Evolutionary conservation across 2,113 vertebrate genomes (phyloP).

Genomic region (Hirundichthys speculiger): DNA sequence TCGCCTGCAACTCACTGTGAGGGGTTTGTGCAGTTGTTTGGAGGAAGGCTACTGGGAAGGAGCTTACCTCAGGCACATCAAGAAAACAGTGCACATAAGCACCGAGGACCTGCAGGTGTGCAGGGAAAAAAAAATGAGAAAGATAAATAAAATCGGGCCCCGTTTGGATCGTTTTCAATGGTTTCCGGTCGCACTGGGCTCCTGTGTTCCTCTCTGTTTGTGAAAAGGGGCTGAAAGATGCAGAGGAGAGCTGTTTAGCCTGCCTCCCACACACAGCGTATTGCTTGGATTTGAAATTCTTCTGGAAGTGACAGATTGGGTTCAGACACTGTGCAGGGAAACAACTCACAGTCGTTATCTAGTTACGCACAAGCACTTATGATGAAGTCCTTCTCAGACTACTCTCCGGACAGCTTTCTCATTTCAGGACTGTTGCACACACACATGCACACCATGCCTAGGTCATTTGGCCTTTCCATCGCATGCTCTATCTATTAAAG

Average conservation of each 20-base stretch:
- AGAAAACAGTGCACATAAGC: conserved; percentile 12
- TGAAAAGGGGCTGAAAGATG: conserved; percentile 22
- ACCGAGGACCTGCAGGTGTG: conserved; percentile 22
- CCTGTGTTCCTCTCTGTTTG: conserved; percentile 5
- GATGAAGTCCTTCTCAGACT: conserved; percentile 42
- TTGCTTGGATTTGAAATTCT: conserved; percentile 56
- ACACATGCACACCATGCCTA: background rate
- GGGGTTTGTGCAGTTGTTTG: conserved; percentile 20
- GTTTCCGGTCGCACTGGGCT: background rate
- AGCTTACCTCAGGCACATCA: conserved; percentile 37
- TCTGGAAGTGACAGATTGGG: conserved; percentile 75
- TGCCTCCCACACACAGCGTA: conserved; percentile 46
- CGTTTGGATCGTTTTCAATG: conserved; percentile 6
- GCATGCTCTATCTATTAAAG: too few species aligned
- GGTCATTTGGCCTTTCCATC: too few species aligned
- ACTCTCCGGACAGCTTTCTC: conserved; percentile 45
- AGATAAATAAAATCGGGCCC: background rate
- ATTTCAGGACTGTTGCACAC: conserved; percentile 10
- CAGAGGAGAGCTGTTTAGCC: conserved; percentile 42
- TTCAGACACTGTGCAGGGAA: conserved; percentile 61
- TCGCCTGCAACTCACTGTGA: conserved; percentile 21
- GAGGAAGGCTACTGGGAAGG: conserved; percentile 33
- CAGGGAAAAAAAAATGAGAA: background rate
- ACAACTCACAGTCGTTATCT: conserved; percentile 69
- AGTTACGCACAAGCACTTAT: conserved; percentile 45